Conservation (phyloP, 2,113 vertebrate species). For the Anseranas semipalmata region DNA sequence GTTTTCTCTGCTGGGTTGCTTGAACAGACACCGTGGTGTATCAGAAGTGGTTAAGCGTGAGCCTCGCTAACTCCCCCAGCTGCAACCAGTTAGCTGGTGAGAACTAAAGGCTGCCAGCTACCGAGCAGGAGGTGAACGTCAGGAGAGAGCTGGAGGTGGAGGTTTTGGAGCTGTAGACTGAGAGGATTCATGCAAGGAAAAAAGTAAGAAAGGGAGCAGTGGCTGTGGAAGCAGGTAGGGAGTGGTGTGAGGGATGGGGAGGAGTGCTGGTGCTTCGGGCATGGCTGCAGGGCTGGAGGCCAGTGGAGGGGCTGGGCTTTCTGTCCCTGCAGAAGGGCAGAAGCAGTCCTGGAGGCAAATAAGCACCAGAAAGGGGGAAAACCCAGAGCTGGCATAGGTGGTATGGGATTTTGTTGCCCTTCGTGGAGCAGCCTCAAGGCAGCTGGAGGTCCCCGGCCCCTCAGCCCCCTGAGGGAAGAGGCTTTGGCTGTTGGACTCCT, state of each 20-base stretch:
- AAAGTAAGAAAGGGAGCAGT: neutral
- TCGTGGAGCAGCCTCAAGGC: neutral
- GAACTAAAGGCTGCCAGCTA: neutral
- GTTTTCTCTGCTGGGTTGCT: neutral
- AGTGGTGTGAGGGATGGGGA: neutral
- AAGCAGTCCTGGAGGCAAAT: neutral
- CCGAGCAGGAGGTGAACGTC: neutral
- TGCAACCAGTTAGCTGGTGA: neutral
- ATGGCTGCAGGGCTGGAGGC: neutral
- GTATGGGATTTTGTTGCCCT: neutral
- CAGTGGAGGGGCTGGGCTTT: neutral
- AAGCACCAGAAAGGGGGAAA: neutral
- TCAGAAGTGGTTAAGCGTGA: neutral
- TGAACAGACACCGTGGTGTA: fast-evolving
- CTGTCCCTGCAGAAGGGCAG: neutral
- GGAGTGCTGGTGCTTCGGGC: neutral
- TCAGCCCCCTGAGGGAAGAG: fast-evolving
- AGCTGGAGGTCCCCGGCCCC: neutral
- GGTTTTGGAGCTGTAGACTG: neutral
- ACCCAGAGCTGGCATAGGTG: neutral
- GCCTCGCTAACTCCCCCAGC: neutral
- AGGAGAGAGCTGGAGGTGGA: neutral
- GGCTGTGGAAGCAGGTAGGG: neutral
- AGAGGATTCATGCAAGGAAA: neutral
- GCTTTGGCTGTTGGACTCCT: neutral